A percentile compares a stretch with the other conserved stretches of the same genome.
Conservation (phyloP, 2,113 vertebrate species). For the Pseudorhombus dupliciocellatus region DNA sequence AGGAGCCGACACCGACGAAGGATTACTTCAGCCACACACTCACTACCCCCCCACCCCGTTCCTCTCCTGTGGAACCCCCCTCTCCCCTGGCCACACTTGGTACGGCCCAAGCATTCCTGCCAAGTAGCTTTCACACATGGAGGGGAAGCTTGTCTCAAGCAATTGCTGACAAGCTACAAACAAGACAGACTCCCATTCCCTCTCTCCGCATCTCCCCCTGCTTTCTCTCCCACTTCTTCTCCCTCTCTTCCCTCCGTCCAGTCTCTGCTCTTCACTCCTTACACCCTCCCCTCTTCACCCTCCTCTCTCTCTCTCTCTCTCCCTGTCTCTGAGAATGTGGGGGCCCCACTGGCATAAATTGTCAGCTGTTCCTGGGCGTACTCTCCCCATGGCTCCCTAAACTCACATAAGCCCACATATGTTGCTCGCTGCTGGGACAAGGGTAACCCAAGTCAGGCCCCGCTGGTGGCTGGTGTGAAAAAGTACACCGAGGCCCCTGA, state of each 20-base stretch:
- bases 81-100: conserved; percentile 85
- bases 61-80: conserved; percentile 80
- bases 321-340: conserved; percentile 76
- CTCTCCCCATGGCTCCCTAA: conserved; percentile 76
- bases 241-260: conserved; percentile 15
- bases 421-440: conserved; percentile 64
- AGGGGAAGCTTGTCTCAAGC: conserved; percentile 91
- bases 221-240: conserved; percentile 3
- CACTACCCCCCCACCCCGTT: conserved; percentile 61
- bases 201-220: conserved; percentile 21
- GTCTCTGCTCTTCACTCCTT: neutral
- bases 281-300: neutral
- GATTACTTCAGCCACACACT: conserved; percentile 80
- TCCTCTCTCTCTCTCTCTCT: conserved; percentile 7
- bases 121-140: conserved; percentile 96
- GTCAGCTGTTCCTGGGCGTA: conserved; percentile 82
- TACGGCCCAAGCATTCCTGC: conserved; percentile 93
- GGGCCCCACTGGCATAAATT: conserved; percentile 80
- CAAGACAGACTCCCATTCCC: conserved; percentile 81
- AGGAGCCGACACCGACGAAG: conserved; percentile 72
- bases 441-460: conserved; percentile 74
- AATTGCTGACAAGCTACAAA: conserved; percentile 98
- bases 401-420: conserved; percentile 73
- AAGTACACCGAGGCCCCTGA: conserved; percentile 64
- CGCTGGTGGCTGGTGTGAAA: conserved; percentile 68